Base-by-base conservation (phyloP, 2,888 invertebrate genomes). In the Drosophila cracens region DNA sequence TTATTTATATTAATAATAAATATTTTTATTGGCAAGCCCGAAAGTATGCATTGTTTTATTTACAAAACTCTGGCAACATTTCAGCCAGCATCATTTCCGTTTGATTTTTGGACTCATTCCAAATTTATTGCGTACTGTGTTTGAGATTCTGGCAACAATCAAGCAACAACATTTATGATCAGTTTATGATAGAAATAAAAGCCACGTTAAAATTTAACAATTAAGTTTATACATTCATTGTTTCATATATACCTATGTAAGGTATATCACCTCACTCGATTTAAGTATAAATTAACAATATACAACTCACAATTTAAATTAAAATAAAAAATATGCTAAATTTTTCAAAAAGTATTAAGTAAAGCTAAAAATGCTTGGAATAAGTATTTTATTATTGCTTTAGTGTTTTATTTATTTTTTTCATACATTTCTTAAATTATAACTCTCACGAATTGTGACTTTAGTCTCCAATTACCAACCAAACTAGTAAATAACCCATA, bases 31-130 rank as follows among this genome's bases (percentile, higher is more conserved):
- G 31, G 0, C 2, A 0, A 2, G 27, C 69, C 74, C 4, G 49
- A 66, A 74, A 74, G 62, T 52, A 77, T 74, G 65, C 73, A 36
- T 27, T 21, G 27, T 7, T 49, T 66, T 52, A 7, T 21, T 1
- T 5, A 6, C 8, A 21, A 21, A 21, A 11, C 33, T 16, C 38
- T 56, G 0, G 62, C 78, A 70, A 52, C 70, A 66, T 46, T 74
- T 57, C 64, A 58, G 52, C 43, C 2, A 43, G 34, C 34, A 38
- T 62, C 29, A 38, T 62, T 43, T 49, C 13, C 7, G 58, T 38
- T 33, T 7, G 31, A 3, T 18, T 53, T 52, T 34, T 40, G 5
- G 21, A 13, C 6, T 43, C 21, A 21, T 21, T 7, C 34, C 13
- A 1, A 57, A 49, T 33, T 49, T 67, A 21, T 53, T 43, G 18